Evolutionary conservation across 2,888 invertebrate species (phyloP).

Genomic region (Agrotis puta): DNA sequence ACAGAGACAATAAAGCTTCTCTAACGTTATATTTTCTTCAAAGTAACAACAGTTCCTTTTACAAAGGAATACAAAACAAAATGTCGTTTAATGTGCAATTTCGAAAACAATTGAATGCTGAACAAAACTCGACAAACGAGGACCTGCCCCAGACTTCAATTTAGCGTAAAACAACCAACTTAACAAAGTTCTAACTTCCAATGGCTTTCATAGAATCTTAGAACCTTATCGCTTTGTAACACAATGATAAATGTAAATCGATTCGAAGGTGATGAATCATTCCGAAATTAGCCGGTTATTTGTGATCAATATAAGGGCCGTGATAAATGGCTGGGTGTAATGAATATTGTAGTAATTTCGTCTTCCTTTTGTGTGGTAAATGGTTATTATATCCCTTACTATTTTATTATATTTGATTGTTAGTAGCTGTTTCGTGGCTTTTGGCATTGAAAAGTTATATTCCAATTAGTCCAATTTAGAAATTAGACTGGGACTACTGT

Average conservation of each 20-base stretch:
- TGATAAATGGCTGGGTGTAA: slow-evolving; percentile 48
- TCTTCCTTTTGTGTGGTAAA: slow-evolving; percentile 17
- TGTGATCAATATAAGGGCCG: slow-evolving; percentile 44
- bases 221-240: slow-evolving; percentile 39
- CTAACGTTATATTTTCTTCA: not conserved
- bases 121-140: slow-evolving; percentile 18
- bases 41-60: not conserved
- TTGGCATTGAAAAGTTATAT: not conserved
- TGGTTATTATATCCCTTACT: not conserved
- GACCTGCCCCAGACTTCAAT: slow-evolving; percentile 57
- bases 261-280: slow-evolving; percentile 58
- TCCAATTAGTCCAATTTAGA: too few relatives aligned
- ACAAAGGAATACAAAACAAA: slow-evolving; percentile 3
- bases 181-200: slow-evolving; percentile 15
- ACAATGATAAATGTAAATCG: slow-evolving; percentile 61
- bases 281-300: slow-evolving; percentile 58
- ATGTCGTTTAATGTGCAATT: not conserved
- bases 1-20: too few relatives aligned
- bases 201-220: slow-evolving; percentile 32
- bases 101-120: not conserved
- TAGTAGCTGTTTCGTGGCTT: not conserved
- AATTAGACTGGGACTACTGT: too few relatives aligned
- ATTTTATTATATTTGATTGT: not conserved
- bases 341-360: slow-evolving; percentile 42
- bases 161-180: slow-evolving; percentile 24